Base-by-base conservation (phyloP, 2,797 vertebrate species). In the Sciurus vulgaris region DNA sequence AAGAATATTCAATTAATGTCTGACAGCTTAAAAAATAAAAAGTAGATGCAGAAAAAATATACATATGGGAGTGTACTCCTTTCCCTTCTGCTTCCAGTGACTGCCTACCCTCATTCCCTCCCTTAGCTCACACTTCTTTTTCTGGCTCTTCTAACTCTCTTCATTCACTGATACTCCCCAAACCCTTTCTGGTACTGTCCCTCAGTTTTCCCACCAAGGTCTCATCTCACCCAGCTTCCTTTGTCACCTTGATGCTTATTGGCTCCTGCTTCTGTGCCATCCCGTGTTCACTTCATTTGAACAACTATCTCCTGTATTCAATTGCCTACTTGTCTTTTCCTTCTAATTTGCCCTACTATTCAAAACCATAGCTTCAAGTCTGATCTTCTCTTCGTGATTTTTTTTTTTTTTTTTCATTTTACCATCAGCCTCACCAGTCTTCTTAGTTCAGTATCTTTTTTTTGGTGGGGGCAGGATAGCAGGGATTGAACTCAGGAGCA, bases 31-130 rank as follows among this genome's bases (percentile, higher is more conserved):
- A 51, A 49, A 44, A 49, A 65, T 22, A 13, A 77, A 84, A 83
- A 85, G 84, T 8, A 65, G 51, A 61, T 54, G n/a, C 18, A 86
- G 76, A 35, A 74, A 91, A 87, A 95, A 28, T 38, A 79, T 47
- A 28, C 51, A 72, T 67, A 83, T 18, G 22, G 30, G 82, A 67
- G 2, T 4, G 7, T 35, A 85, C 9, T 83, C 38, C 17, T 84
- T 61, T 86, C 28, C 14, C 3, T 88, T 76, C 76, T 72, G n/a
- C 26, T 83, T 91, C 56, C 41, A 86, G 63, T 44, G 30, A 63
- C 28, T 65, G 47, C 54, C 20, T 56, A 22, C 54, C 54, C 47
- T 61, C 6, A 6, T 67, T 63, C 12, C 51, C 77, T 67, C 41
- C 65, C 30, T 14, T 72, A 44, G 33, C 5, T 63, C n/a, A 38